Evolutionary conservation across 2,888 invertebrate genomes (phyloP).

Genomic region (Synergus itoensis): DNA sequence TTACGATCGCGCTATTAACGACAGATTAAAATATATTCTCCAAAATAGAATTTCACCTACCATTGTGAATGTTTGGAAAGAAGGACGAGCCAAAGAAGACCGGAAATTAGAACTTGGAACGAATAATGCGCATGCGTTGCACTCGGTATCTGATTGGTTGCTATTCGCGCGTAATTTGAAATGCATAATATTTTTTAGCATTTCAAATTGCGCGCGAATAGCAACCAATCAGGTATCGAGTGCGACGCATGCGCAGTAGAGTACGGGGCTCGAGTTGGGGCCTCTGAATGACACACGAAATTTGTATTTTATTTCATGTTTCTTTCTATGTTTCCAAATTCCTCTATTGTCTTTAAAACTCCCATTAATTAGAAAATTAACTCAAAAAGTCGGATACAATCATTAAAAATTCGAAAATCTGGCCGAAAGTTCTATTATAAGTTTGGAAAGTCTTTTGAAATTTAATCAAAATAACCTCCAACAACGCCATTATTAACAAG

Average conservation of each 20-base stretch:
- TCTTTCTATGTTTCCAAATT: slow-evolving; percentile 46
- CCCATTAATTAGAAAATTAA: slow-evolving; percentile 34
- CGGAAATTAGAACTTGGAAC: slow-evolving; percentile 59
- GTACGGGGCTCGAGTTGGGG: too few species aligned
- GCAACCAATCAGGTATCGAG: too few species aligned
- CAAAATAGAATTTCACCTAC: slow-evolving; percentile 63
- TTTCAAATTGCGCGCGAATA: too few species aligned
- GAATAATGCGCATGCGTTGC: slow-evolving; percentile 55
- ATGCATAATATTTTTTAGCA: too few species aligned
- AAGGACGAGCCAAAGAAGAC: slow-evolving; percentile 58
- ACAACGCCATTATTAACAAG: slow-evolving; percentile 58
- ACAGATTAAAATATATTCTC: slow-evolving; percentile 27
- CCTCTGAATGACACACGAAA: too few species aligned
- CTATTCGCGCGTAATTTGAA: too few species aligned
- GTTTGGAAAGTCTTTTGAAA: neutral
- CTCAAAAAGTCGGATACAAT: slow-evolving; percentile 15
- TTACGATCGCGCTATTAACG: slow-evolving; percentile 46
- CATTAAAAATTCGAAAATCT: neutral
- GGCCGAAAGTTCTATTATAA: neutral
- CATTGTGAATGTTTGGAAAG: slow-evolving; percentile 71
- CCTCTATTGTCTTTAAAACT: slow-evolving; percentile 8
- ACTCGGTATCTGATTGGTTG: too few species aligned
- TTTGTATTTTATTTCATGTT: slow-evolving; percentile 48
- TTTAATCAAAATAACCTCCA: neutral
- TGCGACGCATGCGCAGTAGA: too few species aligned